Evolutionary conservation across 2,113 vertebrate genomes (phyloP), one percentile per base, ranked within the genome.

Genomic region (Cyanoliseus patagonus): DNA sequence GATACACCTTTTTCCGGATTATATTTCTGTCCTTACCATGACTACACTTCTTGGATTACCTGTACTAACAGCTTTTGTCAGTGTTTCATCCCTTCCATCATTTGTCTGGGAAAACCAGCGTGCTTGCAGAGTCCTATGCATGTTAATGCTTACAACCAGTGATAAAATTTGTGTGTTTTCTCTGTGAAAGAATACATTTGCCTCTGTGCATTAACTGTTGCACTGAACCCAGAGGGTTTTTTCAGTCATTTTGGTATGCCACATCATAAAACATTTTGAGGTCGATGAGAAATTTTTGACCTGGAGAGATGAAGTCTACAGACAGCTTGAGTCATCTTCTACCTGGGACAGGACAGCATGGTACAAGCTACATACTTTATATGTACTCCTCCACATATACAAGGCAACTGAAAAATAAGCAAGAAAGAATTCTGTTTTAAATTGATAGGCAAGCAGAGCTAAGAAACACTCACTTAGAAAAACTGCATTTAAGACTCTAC

Each of bases 101-200:
- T 47, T 76, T 35, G 6, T 25, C 20, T 59, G 12, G 33, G 61
- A 53, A 17, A 68, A 9, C 11, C 9, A 59, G 2, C 0, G 2
- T 22, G 3, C 20, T 61, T 1, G 1, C 3, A 8, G 11, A 39
- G 51, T 35, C 42, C 33, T 63, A 7, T 2, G 10, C 4, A 3
- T 0, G 0, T 16, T 23, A 15, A 30, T n/a, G 14, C 37, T 77
- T 61, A 44, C 67, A 52, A 44, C 28, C 11, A 41, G 0, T 17
- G 49, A 49, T 4, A 19, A 3, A 39, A 39, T 12, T 2, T 35
- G 3, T 16, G 7, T n/a, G 17, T 53, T 75, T 67, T 20, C 61
- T 55, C 37, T 59, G 55, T 14, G 70, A 73, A 69, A 23, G 0
- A 31, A 46, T 6, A 4, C 12, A 18, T 55, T 63, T 83, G 11